Conservation (phyloP, 64 coral and sea anemone genomes). For the Pocillopora verrucosa region DNA sequence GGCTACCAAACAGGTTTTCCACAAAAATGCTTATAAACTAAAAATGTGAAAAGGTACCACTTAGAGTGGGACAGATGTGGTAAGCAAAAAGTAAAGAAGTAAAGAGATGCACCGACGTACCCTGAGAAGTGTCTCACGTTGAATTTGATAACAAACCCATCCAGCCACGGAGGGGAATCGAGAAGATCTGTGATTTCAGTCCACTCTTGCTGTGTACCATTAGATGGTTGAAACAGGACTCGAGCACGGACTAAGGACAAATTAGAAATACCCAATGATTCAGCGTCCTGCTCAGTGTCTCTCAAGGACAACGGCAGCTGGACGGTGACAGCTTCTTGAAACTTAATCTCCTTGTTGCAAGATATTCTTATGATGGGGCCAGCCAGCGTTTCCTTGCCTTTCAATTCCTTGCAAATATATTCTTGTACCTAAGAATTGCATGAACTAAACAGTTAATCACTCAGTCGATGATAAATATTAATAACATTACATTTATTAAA, state of each 20-base stretch:
- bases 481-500: background rate
- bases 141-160: too few species aligned
- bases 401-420: background rate
- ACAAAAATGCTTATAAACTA: too few species aligned
- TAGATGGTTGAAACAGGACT: too few species aligned
- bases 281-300: background rate
- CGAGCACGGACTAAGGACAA: background rate
- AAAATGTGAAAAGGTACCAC: too few species aligned
- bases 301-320: slow-evolving; percentile 11
- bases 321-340: background rate
- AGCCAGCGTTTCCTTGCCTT: background rate
- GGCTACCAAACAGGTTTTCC: too few species aligned
- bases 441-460: background rate
- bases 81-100: too few species aligned
- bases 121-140: too few species aligned
- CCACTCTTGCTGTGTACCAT: too few species aligned
- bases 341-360: background rate
- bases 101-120: too few species aligned
- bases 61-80: too few species aligned
- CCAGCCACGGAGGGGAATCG: too few species aligned
- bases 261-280: background rate
- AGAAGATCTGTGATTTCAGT: too few species aligned
- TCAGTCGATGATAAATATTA: background rate
- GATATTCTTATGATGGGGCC: slow-evolving; percentile 18
- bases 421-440: background rate